Evolutionary conservation across 1,140 invertebrate species (phyloP), one percentile per base, ranked within the genome.

Genomic region (roundworm (Caenorhabditis elegans)): DNA sequence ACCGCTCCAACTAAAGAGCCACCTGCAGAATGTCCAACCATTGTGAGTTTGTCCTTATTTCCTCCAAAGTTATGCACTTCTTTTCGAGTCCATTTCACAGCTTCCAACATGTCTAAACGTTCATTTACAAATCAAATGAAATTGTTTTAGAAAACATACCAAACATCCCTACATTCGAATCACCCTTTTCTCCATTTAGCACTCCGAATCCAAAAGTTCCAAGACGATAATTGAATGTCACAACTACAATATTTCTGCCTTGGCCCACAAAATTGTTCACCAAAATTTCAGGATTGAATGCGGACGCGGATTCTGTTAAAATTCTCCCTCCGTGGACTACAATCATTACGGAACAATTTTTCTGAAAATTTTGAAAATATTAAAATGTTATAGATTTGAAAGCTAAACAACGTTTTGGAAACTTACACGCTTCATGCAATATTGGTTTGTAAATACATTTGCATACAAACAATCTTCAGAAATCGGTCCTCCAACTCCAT

Each of bases 51-150:
- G 85, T 95, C 92, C 10, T 95, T 94, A 91, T 97, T 96, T 3
- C 96, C 96, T 48, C 96, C 96, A 90, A 98, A 98, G 26, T 92
- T 92, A 55, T 93, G 92, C 79, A 98, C 96, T 90, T 98, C 98
- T 87, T 95, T 94, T 88, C 94, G 93, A 3, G 98, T 93, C 91
- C 91, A 92, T 78, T 91, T 88, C 31, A 92, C 76, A 11, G 31
- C 80, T n/a, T 39, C 36, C 13, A 84, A 43, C 39, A 8, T 43
- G 39, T 43, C 15, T 43, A 15, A 5, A 8, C 6, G 39, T 43
- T 43, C 5, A 43, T 43, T 43, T 43, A 8, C 11, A 60, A 36
- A 76, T 5, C 3, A 43, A 3, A 17, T 17, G 3, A 15, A 24
- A 47, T 15, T 60, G 8, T 19, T 15, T 19, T 22, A 34, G 8